Evolutionary conservation across 2,797 vertebrate genomes (phyloP).

Genomic region (Hydrolagus colliei): DNA sequence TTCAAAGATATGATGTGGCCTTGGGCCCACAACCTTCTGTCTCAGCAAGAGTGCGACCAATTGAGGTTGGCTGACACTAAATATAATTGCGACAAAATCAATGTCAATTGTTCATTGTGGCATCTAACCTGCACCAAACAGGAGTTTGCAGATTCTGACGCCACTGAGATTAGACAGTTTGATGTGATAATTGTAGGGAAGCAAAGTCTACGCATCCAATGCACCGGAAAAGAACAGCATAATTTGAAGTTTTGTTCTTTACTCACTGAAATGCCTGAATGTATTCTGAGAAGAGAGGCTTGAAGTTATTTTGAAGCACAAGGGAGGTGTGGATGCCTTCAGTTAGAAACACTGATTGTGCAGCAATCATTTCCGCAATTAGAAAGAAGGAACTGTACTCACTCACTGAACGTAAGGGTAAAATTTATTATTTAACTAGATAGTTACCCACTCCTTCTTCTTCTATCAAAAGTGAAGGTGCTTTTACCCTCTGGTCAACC

Average conservation of each 20-base stretch:
- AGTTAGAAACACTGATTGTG: background rate
- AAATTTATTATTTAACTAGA: background rate
- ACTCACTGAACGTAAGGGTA: background rate
- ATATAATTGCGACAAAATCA: too few species aligned
- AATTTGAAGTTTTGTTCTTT: slow-evolving; percentile 1
- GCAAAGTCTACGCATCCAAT: background rate
- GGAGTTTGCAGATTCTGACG: background rate
- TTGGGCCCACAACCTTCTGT: too few species aligned
- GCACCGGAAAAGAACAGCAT: background rate
- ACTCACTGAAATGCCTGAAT: background rate
- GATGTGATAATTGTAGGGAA: background rate
- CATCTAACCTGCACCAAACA: background rate
- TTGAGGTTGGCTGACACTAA: too few species aligned
- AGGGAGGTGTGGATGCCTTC: background rate
- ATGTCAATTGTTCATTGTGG: background rate
- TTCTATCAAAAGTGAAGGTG: too few species aligned
- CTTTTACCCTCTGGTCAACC: too few species aligned
- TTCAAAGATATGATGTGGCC: too few species aligned
- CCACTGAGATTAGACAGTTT: background rate
- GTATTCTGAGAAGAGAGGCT: background rate
- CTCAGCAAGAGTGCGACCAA: too few species aligned
- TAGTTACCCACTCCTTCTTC: background rate
- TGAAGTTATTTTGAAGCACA: background rate
- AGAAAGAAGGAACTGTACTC: background rate
- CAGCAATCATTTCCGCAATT: background rate